Base-by-base conservation (phyloP, 2,113 vertebrate genomes). In the Synchiropus splendidus region DNA sequence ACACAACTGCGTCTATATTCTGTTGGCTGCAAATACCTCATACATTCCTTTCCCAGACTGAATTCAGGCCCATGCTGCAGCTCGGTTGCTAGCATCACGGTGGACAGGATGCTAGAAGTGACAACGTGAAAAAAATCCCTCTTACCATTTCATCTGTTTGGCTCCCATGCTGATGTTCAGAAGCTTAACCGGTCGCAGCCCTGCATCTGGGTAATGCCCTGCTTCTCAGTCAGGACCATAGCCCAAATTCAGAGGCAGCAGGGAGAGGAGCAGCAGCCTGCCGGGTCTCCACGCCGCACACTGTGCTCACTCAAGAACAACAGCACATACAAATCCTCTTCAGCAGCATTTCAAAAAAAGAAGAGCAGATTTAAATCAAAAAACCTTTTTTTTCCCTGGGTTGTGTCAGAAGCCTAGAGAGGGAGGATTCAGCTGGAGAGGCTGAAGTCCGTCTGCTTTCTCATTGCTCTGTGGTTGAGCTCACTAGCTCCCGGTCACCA, bases 131-230 rank as follows among this genome's bases (percentile, higher is more conserved):
- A n/a, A n/a, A 43, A 70, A 43, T 42, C 15, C 34, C 58, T 54
- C 80, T 79, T 81, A 86, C 84, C 84, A 86, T 84, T 86, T 86
- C 83, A 86, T 85, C 68, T 78, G 84, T 75, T 86, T 86, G 42
- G 79, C 84, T 80, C 84, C 84, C 84, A 86, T 86, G 67, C 68
- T 83, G 75, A 30, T 64, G 37, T 59, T 62, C 47, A 62, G 53
- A 46, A 53, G 52, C 48, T 69, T 78, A 83, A 51, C 67, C 75
- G 70, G 61, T 48, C 43, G 9, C 55, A 68, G 59, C 47, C 54
- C 61, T 27, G 45, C 71, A 75, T 79, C 63, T 75, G 69, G 75
- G 70, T 69, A 72, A 76, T 75, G 72, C 70, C 58, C 69, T 67
- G 73, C 47, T 57, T 56, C 63, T 67, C 74, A 51, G 67, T 63